Evolutionary conservation across 2,797 vertebrate species (phyloP).

Genomic region (Calcarius lapponicus): DNA sequence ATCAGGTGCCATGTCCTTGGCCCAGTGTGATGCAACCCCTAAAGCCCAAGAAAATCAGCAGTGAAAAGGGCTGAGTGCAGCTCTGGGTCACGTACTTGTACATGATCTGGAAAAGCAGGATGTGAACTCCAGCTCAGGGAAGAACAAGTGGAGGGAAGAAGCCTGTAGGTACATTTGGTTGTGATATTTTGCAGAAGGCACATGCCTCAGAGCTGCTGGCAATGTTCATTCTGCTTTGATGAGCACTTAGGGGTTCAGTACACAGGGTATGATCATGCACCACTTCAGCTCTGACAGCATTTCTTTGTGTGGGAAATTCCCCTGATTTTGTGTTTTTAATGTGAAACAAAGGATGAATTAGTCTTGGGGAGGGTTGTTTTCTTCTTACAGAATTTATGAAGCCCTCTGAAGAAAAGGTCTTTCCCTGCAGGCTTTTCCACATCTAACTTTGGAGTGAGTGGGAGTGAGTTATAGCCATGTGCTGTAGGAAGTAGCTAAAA

Average conservation of each 20-base stretch:
- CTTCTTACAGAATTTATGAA: constrained; percentile 1
- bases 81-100: neutral
- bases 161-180: neutral
- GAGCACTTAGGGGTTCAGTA: neutral
- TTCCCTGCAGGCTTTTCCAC: neutral
- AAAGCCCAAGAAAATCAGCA: neutral
- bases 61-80: neutral
- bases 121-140: neutral
- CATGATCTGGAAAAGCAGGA: neutral
- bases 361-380: neutral
- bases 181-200: neutral
- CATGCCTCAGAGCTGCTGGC: neutral
- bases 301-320: neutral
- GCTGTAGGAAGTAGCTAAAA: neutral
- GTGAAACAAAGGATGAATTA: neutral
- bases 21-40: neutral
- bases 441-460: neutral
- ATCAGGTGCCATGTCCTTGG: neutral
- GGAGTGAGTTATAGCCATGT: neutral
- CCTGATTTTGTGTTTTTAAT: neutral
- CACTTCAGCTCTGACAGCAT: neutral
- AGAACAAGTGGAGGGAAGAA: neutral
- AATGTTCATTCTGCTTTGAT: neutral
- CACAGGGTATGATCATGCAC: fast-evolving
- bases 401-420: neutral